Conservation (phyloP, 2,888 invertebrate species). For the Hylaea fasciaria region DNA sequence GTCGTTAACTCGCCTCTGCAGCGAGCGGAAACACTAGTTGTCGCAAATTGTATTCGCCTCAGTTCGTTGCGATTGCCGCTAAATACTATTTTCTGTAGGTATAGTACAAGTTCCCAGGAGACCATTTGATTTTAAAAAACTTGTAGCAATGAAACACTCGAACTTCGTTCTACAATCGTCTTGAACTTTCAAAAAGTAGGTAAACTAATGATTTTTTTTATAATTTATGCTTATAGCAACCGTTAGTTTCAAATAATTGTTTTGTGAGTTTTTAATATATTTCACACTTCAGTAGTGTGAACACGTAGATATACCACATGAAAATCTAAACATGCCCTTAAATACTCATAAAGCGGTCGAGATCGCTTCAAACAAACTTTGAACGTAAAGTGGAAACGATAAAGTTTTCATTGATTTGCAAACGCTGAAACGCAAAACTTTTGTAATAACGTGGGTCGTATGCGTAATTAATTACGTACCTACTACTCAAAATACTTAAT, state of each 20-base stretch:
- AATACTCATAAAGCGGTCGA: constrained; percentile 1
- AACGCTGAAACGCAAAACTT: constrained; percentile 4
- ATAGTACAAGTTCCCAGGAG: constrained; percentile 13
- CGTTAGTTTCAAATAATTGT: too few species aligned
- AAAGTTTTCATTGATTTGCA: background rate
- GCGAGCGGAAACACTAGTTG: constrained; percentile 67
- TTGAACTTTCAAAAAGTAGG: too few species aligned
- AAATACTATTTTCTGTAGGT: constrained; percentile 14
- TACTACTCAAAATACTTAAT: too few species aligned
- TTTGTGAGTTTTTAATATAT: too few species aligned
- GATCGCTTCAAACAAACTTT: background rate
- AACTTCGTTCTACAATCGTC: too few species aligned
- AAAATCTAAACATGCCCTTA: background rate
- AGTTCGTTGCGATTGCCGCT: constrained; percentile 55
- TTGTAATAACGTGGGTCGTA: background rate
- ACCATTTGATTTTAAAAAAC: too few species aligned
- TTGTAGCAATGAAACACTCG: too few species aligned
- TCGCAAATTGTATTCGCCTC: constrained; percentile 69
- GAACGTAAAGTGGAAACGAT: background rate
- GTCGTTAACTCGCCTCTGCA: constrained; percentile 50
- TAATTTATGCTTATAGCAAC: too few species aligned
- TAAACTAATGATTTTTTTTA: too few species aligned
- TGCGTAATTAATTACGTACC: too few species aligned
- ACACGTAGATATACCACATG: background rate
- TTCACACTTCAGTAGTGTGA: too few species aligned